Percentiles rank a stretch among this genome's conserved stretches.
These are phyloP conservation scores for Glareola pratincola DNA, from an alignment of 2,113 vertebrate genomes.

Conservation along the genomic window DNA sequence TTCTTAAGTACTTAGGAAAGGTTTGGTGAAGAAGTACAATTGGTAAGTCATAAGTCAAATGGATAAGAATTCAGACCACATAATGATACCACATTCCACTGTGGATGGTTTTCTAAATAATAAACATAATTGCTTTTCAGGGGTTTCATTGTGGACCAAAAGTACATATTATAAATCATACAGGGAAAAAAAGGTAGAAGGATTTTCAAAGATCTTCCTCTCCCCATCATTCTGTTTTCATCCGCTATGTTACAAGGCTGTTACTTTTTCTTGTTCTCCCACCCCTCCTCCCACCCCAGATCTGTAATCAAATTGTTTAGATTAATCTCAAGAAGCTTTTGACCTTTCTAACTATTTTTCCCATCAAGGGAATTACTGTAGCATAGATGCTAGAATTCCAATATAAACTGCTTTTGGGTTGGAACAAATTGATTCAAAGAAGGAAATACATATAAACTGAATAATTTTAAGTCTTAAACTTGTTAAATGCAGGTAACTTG, in stretches of 20 bases:
- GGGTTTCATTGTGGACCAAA: not conserved
- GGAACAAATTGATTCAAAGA: not conserved
- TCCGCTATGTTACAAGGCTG: not conserved
- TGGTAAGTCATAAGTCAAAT: not conserved
- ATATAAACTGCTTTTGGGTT: not conserved
- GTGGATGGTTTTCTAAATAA: not conserved
- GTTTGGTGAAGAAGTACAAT: not conserved
- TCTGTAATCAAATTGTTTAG: not conserved
- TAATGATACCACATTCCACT: not conserved
- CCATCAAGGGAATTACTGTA: not conserved
- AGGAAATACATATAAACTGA: not conserved
- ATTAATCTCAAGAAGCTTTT: constrained; percentile 4
- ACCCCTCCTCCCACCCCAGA: not conserved
- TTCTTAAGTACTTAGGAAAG: not conserved
- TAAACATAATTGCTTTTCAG: not conserved
- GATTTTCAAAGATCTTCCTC: not conserved
- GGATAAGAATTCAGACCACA: not conserved
- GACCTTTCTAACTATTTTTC: not conserved
- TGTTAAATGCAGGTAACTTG: not conserved
- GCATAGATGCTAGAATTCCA: not conserved
- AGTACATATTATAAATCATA: not conserved
- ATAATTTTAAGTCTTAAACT: not conserved
- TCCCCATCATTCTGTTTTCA: not conserved
- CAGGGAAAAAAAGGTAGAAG: not conserved
- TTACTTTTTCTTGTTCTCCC: not conserved